These are phyloP conservation scores for Automeris io DNA, from an alignment of 2,888 invertebrate genomes.

Conservation along the genomic window DNA sequence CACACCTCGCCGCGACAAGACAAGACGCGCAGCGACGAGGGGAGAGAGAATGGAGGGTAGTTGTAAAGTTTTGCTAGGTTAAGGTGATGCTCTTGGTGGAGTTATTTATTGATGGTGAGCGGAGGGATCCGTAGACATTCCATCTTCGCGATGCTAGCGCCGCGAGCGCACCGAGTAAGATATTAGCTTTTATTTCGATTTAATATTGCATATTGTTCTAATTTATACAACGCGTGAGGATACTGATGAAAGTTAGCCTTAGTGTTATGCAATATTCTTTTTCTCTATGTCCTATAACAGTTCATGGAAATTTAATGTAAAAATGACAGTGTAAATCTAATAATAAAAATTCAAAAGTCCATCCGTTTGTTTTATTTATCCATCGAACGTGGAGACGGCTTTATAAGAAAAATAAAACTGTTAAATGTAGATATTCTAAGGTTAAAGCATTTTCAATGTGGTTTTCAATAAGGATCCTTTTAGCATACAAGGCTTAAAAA, in stretches of 20 bases:
- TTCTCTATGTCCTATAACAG: slow-evolving; percentile 69
- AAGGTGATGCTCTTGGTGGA: slow-evolving; percentile 58
- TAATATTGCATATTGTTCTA: slow-evolving; percentile 76
- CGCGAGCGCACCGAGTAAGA: slow-evolving; percentile 70
- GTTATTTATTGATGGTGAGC: slow-evolving; percentile 46
- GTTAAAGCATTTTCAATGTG: no score
- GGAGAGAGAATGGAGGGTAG: slow-evolving; percentile 51
- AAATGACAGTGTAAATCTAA: slow-evolving; percentile 78
- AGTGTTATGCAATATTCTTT: slow-evolving; percentile 76
- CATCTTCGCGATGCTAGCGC: slow-evolving; percentile 42
- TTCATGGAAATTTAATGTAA: slow-evolving; percentile 77
- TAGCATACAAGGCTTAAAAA: no score
- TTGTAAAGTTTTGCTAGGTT: slow-evolving; percentile 69
- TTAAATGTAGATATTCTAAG: no score
- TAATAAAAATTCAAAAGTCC: slow-evolving; percentile 77
- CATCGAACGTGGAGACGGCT: no score
- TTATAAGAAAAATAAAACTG: no score
- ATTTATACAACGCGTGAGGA: slow-evolving; percentile 69
- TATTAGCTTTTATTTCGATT: slow-evolving; percentile 75
- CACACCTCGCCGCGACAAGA: no score
- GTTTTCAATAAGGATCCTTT: no score
- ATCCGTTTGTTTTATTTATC: slow-evolving; percentile 48
- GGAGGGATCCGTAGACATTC: slow-evolving; percentile 51
- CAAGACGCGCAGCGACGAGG: slow-evolving; percentile 27
- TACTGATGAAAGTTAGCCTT: slow-evolving; percentile 75